These are phyloP conservation scores for Popillia japonica DNA, from an alignment of 1,140 invertebrate genomes.

Conservation along the genomic window DNA sequence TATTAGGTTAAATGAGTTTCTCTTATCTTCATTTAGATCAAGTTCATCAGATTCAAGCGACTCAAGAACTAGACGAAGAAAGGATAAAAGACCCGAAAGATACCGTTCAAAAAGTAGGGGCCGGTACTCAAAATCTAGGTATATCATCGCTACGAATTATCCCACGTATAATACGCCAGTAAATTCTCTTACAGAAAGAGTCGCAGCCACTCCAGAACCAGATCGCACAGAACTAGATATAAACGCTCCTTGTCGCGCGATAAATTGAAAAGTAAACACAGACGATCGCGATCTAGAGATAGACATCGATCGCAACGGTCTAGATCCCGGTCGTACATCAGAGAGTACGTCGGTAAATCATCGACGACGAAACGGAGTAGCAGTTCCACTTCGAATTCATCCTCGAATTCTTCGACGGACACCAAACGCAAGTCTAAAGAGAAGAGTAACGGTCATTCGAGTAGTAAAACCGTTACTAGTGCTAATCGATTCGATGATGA, in stretches of 20 bases:
- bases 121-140: constrained; percentile 43
- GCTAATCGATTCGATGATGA: constrained; percentile 39
- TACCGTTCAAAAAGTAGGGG: constrained; percentile 48
- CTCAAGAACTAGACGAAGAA: constrained; percentile 48
- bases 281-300: constrained; percentile 35
- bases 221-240: constrained; percentile 47
- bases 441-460: constrained; percentile 26
- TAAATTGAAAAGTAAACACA: constrained; percentile 43
- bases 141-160: background rate
- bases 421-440: constrained; percentile 17
- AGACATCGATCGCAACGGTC: constrained; percentile 46
- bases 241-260: constrained; percentile 47
- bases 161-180: background rate
- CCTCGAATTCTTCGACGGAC: background rate
- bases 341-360: constrained; percentile 50
- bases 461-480: background rate
- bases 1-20: background rate
- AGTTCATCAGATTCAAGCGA: constrained; percentile 53
- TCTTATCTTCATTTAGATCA: constrained; percentile 45
- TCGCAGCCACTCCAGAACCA: constrained; percentile 44
- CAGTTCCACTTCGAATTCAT: constrained; percentile 42
- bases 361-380: constrained; percentile 47
- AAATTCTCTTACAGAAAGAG: constrained; percentile 39
- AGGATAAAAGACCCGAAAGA: constrained; percentile 45
- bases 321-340: constrained; percentile 52